phyloP scores from a whole-genome alignment of 2,113 vertebrate species.

The Anguilla japonica region DNA sequence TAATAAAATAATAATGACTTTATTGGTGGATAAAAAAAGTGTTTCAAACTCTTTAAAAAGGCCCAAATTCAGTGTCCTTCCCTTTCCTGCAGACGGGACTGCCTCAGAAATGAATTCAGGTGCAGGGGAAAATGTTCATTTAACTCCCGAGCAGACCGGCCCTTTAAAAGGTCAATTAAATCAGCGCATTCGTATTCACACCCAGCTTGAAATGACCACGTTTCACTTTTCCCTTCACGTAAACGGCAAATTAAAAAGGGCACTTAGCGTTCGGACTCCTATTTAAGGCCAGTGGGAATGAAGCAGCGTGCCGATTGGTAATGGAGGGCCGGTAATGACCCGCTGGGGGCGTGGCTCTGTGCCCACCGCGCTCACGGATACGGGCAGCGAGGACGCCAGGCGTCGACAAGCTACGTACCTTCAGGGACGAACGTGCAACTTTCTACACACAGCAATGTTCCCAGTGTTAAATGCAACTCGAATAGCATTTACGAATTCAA shows the following conservation, averaged over 20 bases:
- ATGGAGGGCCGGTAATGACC: background rate
- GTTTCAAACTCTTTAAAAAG: background rate
- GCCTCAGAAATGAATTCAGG: background rate
- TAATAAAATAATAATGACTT: background rate
- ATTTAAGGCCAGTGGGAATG: slow-evolving; percentile 16
- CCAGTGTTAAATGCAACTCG: no score
- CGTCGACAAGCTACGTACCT: background rate
- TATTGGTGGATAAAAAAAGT: background rate
- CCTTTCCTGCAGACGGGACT: background rate
- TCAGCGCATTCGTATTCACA: slow-evolving; percentile 48
- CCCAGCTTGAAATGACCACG: slow-evolving; percentile 50
- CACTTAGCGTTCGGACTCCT: slow-evolving; percentile 51
- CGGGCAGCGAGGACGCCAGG: background rate
- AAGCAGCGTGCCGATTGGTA: slow-evolving; percentile 2
- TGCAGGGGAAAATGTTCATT: background rate
- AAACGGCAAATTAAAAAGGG: slow-evolving; percentile 45
- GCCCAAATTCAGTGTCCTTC: background rate
- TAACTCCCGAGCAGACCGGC: slow-evolving; percentile 9
- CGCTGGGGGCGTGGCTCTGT: background rate
- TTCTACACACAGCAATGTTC: no score
- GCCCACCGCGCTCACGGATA: background rate
- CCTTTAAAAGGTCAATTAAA: slow-evolving; percentile 53
- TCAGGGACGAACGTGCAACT: background rate
- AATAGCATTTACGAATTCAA: no score
- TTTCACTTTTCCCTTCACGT: slow-evolving; percentile 38